Base-by-base conservation (phyloP, 2,797 vertebrate genomes). In the Myiotriccus ornatus region DNA sequence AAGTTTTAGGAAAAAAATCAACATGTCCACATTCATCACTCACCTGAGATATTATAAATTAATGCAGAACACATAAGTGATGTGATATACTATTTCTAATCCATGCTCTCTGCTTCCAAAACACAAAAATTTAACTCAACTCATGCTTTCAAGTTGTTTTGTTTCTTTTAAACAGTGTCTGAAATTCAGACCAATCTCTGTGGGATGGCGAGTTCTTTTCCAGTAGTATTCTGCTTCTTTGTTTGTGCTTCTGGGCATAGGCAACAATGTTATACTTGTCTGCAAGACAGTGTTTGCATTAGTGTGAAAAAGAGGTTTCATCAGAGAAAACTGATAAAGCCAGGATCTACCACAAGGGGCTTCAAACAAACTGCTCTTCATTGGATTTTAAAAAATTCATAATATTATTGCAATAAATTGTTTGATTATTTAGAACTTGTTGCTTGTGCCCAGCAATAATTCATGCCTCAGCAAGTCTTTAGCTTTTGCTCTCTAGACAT, bases 381-480 rank as follows among this genome's bases (percentile, higher is more conserved):
- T 2, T 41, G 9, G 4, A 76, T 64, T 64, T 68, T 60, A 22
- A 56, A 78, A 46, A 60, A 63, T 56, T 41, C 18, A 60, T 30
- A 50, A 63, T 43, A 69, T 39, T 47, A 39, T 24, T 32, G 27
- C 63, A 90, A 70, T 3, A 67, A 69, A 39, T 59, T 34, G 2
- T 43, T 87, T 43, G 7, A 10, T 80, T 74, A 47, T 59, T 83
- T 55, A 50, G 59, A 22, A 35, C 46, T 55, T 64, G 5, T 37
- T 86, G 19, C 28, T 18, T 80, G 3, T 57, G 25, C 17, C 44
- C 41, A 77, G 52, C 7, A 65, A 43, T 77, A 63, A 56, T 41
- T 88, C 14, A 46, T 0, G 0, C n/a, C 17, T 87, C 28, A 37
- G 2, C 28, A 69, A 62, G 18, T 55, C 4, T 1, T 49, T 35